A percentile compares a stretch with the other conserved stretches of the same genome.
These are phyloP conservation scores for Pteronotus mesoamericanus DNA, from an alignment of 2,797 vertebrate genomes.

Conservation along the genomic window DNA sequence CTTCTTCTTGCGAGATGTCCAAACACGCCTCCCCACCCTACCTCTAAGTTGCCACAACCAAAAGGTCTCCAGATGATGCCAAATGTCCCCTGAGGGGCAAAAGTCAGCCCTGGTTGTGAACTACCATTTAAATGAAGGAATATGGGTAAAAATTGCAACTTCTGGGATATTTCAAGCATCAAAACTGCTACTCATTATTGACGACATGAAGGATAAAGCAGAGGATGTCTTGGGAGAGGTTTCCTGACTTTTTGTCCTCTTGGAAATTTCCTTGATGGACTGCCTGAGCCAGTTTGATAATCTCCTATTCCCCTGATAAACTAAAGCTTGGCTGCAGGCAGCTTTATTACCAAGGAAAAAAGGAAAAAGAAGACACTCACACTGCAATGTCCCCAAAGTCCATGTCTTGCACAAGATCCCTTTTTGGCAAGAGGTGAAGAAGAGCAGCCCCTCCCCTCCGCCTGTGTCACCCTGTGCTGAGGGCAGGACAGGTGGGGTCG, in stretches of 20 bases:
- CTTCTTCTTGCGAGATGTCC: too few relatives aligned
- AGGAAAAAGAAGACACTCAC: background rate
- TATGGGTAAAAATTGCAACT: background rate
- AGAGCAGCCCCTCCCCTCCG: accelerated
- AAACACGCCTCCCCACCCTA: background rate
- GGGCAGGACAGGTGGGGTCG: background rate
- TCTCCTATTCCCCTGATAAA: background rate
- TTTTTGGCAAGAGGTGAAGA: background rate
- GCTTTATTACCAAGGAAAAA: background rate
- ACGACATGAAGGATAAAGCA: background rate
- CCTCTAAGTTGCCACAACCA: background rate
- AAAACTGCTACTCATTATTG: background rate
- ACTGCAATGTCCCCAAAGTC: background rate
- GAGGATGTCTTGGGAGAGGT: background rate
- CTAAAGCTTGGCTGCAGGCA: background rate
- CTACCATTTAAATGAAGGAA: background rate
- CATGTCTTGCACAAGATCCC: background rate
- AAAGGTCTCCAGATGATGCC: background rate
- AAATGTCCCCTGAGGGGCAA: background rate
- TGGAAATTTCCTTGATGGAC: background rate
- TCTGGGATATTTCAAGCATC: background rate
- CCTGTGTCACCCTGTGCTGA: accelerated
- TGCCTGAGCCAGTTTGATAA: background rate
- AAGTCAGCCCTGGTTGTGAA: background rate
- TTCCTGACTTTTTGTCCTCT: background rate